Evolutionary conservation across 2,888 invertebrate species (phyloP), one percentile per base, ranked within the genome.

Genomic region (Coleophora flavipennella): DNA sequence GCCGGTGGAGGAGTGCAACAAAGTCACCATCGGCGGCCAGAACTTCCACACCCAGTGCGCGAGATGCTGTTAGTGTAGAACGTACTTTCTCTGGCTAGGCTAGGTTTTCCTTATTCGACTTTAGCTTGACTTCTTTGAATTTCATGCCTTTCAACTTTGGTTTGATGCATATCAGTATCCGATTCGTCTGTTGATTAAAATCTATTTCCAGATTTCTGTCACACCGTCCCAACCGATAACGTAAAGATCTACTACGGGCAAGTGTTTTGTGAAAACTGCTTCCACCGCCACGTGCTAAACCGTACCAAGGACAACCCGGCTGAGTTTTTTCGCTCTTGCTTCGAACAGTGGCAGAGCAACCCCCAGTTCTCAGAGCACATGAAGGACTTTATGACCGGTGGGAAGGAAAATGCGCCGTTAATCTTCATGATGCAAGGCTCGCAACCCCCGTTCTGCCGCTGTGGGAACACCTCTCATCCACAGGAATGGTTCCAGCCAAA

Each of bases 211-310:
- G 81, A 69, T 40, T 68, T 71, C 49, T 81, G 83, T 51, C 77
- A 71, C 41, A 41, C 53, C 8, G 61, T 74, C 2, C 83, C 83
- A 1, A 69, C 54, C 2, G 48, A 62, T 3, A 70, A 68, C 38
- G 46, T 73, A 10, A 80, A 83, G 53, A 77, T 83, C 34, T 83
- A 81, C 51, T 81, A 79, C 49, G 83, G 83, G 2, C 81, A 81
- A 51, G 73, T 80, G 2, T 83, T 83, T 47, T 83, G 83, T 40
- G 81, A 81, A 39, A 70, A 73, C 0, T 83, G 83, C 49, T 83
- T 83, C 51, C 55, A 80, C 28, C 62, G 64, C 28, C 69, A 74
- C 43, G 67, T 83, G 1, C 42, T 83, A 8, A 70, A 55, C 34
- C 67, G 66, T 6, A 70, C 53, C 36, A 61, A 60, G 36, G 78